Evolutionary conservation across 1,140 invertebrate genomes (phyloP), one percentile per base, ranked within the genome.

Genomic region (Trichonephila inaurata): DNA sequence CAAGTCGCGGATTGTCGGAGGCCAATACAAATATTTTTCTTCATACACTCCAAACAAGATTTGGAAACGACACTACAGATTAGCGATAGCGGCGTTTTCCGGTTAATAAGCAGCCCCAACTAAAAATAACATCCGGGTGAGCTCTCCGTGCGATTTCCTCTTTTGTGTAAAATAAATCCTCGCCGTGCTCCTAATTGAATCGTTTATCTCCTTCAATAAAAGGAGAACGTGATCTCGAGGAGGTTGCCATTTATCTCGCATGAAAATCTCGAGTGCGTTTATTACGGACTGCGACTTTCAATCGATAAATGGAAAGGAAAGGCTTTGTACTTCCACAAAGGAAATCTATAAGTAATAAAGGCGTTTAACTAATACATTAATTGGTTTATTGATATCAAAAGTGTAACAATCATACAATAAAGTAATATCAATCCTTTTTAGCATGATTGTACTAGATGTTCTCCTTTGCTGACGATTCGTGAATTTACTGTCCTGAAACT

Each of bases 131-230:
- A 60, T 51, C n/a, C 21, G 81, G 51, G 19, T n/a, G 10, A 85
- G 16, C 62, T 28, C 4, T 51, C 21, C 87, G 8, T n/a, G 28
- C 87, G 66, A 87, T 58, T 69, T 44, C 60, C 19, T n/a, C 40
- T 58, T 44, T 8, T 21, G 21, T 64, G 10, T 28, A 51, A 91
- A 66, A 83, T 8, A 81, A 85, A 16, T 66, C 12, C 69, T 12
- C 10, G 7, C 16, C 40, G 14, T 28, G 0, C 24, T 4, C 21
- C 33, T 83, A 91, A 91, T 91, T 83, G 90, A 91, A 91, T 66
- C 81, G 81, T 91, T 72, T 81, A 44, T 69, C 51, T 24, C 18
- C 77, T 40, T 60, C 90, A 83, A 62, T 91, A 91, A 91, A 91
- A 91, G 72, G 19, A 8, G 90, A 24, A 91, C 90, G 90, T 91